A percentile compares a stretch with the other conserved stretches of the same genome.
Conservation (phyloP, 2,888 invertebrate species). For the Tanytarsus gracilentus region DNA sequence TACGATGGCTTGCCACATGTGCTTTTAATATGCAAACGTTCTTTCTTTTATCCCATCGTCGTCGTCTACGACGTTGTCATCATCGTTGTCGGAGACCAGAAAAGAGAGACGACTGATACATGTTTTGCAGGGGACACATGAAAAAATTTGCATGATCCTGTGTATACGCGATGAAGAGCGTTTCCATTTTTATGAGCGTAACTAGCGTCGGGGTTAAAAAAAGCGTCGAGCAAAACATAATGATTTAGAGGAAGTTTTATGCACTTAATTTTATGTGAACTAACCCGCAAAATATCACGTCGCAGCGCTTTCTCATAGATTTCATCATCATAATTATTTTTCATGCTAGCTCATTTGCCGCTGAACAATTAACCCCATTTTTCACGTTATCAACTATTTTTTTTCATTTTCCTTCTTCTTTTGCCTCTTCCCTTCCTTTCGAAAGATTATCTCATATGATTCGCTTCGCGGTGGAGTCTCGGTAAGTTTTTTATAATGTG, state of each 20-base stretch:
- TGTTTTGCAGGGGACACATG: neutral
- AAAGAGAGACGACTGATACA: neutral
- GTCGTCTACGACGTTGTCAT: no score
- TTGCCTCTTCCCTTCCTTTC: neutral
- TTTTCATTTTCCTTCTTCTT: neutral
- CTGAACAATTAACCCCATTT: neutral
- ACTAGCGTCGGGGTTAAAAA: neutral
- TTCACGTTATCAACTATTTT: neutral
- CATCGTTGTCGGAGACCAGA: neutral
- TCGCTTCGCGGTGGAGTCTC: constrained; percentile 84
- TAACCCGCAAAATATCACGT: neutral
- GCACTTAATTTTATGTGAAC: neutral
- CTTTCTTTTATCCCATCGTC: neutral
- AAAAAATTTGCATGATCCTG: no score
- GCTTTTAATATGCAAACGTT: constrained; percentile 18
- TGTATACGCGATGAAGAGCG: no score
- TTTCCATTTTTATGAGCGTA: neutral
- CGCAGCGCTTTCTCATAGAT: no score
- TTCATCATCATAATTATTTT: no score
- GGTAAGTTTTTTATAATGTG: constrained; percentile 36
- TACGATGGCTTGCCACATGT: constrained; percentile 10
- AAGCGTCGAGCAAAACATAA: neutral
- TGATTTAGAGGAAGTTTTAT: constrained; percentile 3
- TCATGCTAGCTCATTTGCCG: neutral
- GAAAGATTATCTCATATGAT: constrained; percentile 52